Percentiles rank a stretch among this genome's conserved stretches.
These are phyloP conservation scores for Leucopternis melanops DNA, from an alignment of 2,113 vertebrate genomes.

Conservation along the genomic window DNA sequence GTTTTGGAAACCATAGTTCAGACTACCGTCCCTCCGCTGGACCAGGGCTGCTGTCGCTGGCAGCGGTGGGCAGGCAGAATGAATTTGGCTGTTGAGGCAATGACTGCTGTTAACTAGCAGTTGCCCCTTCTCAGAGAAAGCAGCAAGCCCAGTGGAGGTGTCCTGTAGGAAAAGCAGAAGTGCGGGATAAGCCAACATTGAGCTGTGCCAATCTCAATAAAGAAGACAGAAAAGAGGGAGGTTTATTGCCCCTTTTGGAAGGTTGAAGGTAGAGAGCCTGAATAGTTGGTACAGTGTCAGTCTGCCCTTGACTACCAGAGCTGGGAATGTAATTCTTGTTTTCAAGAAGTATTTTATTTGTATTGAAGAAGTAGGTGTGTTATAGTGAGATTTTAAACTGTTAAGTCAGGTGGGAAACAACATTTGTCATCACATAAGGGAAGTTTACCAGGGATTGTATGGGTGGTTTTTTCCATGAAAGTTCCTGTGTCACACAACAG, in stretches of 20 bases:
- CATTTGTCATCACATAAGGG: not conserved
- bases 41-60: not conserved
- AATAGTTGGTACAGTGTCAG: not conserved
- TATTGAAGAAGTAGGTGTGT: not conserved
- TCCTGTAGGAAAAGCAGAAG: not conserved
- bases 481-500: not conserved
- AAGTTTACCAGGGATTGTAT: not conserved
- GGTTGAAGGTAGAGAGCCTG: not conserved
- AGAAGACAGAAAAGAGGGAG: not conserved
- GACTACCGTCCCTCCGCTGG: not conserved
- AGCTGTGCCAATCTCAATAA: not conserved
- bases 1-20: not conserved
- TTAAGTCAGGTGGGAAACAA: not conserved
- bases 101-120: not conserved
- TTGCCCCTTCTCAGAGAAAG: not conserved
- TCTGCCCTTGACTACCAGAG: not conserved
- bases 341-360: not conserved
- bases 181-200: not conserved
- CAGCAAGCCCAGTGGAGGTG: not conserved
- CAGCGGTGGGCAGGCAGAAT: not conserved
- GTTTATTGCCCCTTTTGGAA: fast-evolving
- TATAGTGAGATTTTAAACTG: not conserved
- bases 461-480: not conserved
- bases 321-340: not conserved
- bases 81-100: not conserved